Base-by-base conservation (phyloP, 2,888 invertebrate genomes). In the Pachliopta kotzebuea region DNA sequence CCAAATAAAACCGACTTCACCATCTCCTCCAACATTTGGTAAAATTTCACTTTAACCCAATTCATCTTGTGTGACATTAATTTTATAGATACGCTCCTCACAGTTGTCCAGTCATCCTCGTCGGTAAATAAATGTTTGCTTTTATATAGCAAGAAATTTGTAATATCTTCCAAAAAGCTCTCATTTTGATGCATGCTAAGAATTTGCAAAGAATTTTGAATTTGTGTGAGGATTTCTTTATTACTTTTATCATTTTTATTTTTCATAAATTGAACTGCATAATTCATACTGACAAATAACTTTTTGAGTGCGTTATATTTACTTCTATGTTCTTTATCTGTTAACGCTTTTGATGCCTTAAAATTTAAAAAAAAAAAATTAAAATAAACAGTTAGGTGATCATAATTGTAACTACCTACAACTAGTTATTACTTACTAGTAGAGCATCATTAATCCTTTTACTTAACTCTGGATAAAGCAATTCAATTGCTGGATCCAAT, bases 111-210 rank as follows among this genome's bases (percentile, higher is more conserved):
- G 66, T 87, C 85, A 31, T 67, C 76, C 6, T 87, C 86, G 62
- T 77, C 77, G 59, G 86, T 73, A 65, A 85, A 78, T 69, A 88
- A 81, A 58, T 83, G 76, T 68, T 80, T 84, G 4, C 79, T 74
- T 64, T 81, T 85, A 23, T 76, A 74, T 1, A 91, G 74, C 59
- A 92, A 74, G 58, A 89, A 77, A 55, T 87, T 82, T 9, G 84
- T 75, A 54, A 92, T 83, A 53, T 87, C 90, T 60, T 83, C 86
- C 52, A 95, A 80, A 72, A 93, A 90, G 31, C 75, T 77, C 53
- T 93, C 86, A 79, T 92, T 93, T 78, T 92, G 88, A 75, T 94
- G 94, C 71, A 94, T 92, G 66, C 94, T 92, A 45, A 95, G 77
- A 67, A 93, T 90, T 0, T 92, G 85, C 54, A 94, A 80, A 0